phyloP scores from a whole-genome alignment of 2,888 invertebrate genomes.

The Dichetophora obliterata region DNA sequence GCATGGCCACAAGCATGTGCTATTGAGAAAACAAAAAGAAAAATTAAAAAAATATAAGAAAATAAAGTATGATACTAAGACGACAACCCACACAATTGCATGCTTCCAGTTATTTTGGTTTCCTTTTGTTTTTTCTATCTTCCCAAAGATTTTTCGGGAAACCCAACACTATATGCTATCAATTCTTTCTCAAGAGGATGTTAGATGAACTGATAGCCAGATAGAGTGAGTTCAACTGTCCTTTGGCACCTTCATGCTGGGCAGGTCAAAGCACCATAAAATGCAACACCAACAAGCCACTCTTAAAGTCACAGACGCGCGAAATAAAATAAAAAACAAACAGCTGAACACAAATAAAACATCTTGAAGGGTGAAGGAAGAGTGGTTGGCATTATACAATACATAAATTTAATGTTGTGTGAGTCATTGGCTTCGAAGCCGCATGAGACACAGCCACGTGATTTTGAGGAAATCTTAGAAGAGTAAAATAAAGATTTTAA shows the following conservation, averaged over 20 bases:
- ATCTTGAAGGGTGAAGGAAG: neutral
- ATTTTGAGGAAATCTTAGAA: neutral
- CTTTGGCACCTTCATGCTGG: neutral
- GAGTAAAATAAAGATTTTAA: no score
- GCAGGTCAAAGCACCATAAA: neutral
- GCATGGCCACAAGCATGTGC: neutral
- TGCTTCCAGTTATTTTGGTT: no score
- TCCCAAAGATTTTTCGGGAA: neutral
- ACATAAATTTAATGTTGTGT: neutral
- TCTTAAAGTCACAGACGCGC: neutral
- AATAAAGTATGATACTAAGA: no score
- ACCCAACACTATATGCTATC: no score
- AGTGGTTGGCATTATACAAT: neutral
- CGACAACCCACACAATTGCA: no score
- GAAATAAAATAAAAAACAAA: neutral
- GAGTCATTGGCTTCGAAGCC: slow-evolving; percentile 1
- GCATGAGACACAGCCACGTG: neutral
- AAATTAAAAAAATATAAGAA: no score
- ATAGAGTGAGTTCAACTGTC: neutral
- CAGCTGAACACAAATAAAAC: neutral
- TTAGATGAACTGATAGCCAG: neutral
- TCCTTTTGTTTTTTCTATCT: neutral
- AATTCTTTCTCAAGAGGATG: no score
- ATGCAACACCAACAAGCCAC: neutral
- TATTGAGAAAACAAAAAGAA: no score